phyloP scores from a whole-genome alignment of 2,113 vertebrate species.

The Tonatia bakeri region DNA sequence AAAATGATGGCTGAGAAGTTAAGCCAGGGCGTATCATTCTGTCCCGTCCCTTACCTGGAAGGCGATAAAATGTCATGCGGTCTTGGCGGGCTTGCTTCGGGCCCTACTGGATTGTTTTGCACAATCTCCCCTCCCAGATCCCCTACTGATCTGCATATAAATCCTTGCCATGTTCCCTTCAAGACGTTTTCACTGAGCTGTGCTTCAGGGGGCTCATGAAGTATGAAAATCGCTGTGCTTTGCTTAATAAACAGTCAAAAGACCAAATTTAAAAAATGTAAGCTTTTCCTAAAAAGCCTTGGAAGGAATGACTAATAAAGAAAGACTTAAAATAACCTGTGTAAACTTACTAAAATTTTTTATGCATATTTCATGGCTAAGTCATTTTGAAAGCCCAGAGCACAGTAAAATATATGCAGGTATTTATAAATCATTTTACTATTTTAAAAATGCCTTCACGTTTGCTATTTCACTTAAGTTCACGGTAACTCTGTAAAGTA shows the following conservation, averaged over 20 bases:
- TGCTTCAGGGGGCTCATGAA: background rate
- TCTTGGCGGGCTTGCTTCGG: background rate
- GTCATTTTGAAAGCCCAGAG: background rate
- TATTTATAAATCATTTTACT: background rate
- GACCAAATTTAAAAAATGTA: background rate
- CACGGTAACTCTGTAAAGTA: background rate
- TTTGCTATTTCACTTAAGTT: background rate
- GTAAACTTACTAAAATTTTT: background rate
- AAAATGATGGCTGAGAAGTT: background rate
- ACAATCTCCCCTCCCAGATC: background rate
- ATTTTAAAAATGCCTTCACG: background rate
- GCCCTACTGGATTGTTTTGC: background rate
- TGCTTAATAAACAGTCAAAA: background rate
- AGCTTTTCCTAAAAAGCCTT: background rate
- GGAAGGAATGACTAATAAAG: background rate
- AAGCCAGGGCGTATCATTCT: background rate
- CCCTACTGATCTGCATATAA: background rate
- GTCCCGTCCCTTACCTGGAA: background rate
- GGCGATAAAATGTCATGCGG: background rate
- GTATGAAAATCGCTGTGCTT: background rate
- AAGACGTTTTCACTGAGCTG: background rate
- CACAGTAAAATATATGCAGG: background rate
- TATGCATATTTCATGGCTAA: background rate
- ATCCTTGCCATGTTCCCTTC: background rate
- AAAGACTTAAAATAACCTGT: background rate